phyloP scores from a whole-genome alignment of 2,797 vertebrate genomes.

The Crocodylus rhombifer region DNA sequence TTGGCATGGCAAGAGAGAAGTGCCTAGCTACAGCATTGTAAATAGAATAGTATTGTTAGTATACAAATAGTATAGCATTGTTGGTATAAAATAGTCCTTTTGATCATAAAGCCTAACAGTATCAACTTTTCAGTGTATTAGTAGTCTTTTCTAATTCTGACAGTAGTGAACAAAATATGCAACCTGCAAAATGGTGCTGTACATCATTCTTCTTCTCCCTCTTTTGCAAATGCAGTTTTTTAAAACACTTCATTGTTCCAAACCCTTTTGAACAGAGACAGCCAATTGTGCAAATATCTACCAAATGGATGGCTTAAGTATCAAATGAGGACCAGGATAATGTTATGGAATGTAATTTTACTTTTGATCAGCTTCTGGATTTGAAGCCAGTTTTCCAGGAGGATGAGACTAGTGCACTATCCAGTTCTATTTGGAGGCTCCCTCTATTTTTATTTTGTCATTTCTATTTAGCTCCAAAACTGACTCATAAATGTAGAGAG shows the following conservation, averaged over 20 bases:
- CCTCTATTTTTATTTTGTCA: background rate
- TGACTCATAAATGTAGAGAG: too few relatives aligned
- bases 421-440: background rate
- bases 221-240: background rate
- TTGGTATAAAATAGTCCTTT: too few relatives aligned
- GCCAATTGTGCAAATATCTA: background rate
- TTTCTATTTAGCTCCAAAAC: too few relatives aligned
- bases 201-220: background rate
- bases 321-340: background rate
- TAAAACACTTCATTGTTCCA: background rate
- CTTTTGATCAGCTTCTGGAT: background rate
- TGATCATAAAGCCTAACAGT: background rate
- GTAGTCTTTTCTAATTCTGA: background rate
- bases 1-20: background rate
- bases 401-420: background rate
- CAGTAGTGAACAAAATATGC: background rate
- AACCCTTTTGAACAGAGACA: background rate
- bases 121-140: background rate
- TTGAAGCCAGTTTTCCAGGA: background rate
- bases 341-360: background rate
- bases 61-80: too few relatives aligned
- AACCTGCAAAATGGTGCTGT: background rate
- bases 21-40: background rate
- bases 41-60: background rate
- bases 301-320: too few relatives aligned